A percentile compares a stretch with the other conserved stretches of the same genome.
Conservation (phyloP, 2,113 vertebrate genomes). For the Syngnathus typhle region DNA sequence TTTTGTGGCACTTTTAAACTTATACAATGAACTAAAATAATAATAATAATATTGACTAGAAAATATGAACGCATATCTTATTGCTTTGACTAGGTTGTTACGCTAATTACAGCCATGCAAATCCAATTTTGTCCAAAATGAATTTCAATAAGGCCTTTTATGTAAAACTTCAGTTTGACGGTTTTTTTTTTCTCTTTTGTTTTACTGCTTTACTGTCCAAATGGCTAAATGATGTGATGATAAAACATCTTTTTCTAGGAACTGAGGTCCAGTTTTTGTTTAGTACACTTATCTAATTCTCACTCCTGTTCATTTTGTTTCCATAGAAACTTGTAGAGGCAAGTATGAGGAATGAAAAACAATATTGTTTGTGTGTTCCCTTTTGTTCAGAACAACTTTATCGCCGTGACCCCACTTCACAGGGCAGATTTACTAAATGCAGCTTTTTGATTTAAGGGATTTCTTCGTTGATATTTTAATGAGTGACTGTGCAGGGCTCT, state of each 20-base stretch:
- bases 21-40: not conserved
- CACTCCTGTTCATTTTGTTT: constrained; percentile 84
- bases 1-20: not conserved
- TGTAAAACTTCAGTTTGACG: constrained; percentile 62
- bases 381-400: constrained; percentile 59
- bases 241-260: constrained; percentile 22
- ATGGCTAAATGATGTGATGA: constrained; percentile 18
- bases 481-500: too few species aligned
- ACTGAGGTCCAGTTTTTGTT: constrained; percentile 27
- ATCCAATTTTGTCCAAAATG: not conserved
- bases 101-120: not conserved
- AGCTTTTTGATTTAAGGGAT: not conserved
- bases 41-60: not conserved
- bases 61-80: not conserved
- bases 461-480: not conserved
- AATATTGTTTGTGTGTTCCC: constrained; percentile 63
- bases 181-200: constrained; percentile 20
- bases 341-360: constrained; percentile 79
- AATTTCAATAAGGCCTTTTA: constrained; percentile 14
- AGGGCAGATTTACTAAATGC: not conserved
- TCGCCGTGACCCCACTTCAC: constrained; percentile 49
- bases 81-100: not conserved
- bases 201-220: constrained; percentile 11
- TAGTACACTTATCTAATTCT: constrained; percentile 62
- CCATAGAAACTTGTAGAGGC: constrained; percentile 96